These are phyloP conservation scores for Hylaeus anthracinus DNA, from an alignment of 1,140 invertebrate species.

Conservation along the genomic window DNA sequence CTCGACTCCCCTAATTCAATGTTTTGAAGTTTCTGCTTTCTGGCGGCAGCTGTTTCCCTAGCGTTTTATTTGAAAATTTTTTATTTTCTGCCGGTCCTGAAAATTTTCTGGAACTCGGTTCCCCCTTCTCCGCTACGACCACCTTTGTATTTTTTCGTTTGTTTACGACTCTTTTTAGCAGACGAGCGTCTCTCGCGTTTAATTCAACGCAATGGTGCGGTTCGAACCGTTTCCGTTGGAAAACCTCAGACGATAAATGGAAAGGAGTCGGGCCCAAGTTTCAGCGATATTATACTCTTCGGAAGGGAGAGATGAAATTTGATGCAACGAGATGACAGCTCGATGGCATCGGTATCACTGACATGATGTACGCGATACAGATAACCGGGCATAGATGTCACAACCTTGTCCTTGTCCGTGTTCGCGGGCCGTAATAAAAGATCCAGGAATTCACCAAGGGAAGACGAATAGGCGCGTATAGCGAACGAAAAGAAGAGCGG, in stretches of 20 bases:
- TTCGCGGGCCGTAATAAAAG: conserved; percentile 58
- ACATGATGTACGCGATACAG: conserved; percentile 26
- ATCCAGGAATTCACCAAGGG: conserved; percentile 53
- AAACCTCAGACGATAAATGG: background rate
- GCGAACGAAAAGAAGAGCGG: background rate
- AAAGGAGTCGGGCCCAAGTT: background rate
- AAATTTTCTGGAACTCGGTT: background rate
- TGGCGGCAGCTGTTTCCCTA: conserved; percentile 19
- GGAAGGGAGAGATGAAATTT: conserved; percentile 46
- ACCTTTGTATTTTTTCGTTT: too few relatives aligned
- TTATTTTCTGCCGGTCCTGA: conserved; percentile 6
- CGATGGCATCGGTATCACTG: conserved; percentile 47
- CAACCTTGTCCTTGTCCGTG: conserved; percentile 58
- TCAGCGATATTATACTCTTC: conserved; percentile 11
- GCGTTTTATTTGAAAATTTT: conserved; percentile 31
- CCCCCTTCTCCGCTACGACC: background rate
- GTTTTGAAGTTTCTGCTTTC: conserved; percentile 30
- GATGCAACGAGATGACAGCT: conserved; percentile 27
- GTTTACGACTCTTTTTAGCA: background rate
- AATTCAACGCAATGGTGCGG: conserved; percentile 9
- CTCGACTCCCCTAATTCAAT: conserved; percentile 56
- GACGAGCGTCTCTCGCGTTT: background rate
- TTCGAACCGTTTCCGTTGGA: background rate
- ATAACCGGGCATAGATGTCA: conserved; percentile 47
- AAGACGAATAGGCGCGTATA: conserved; percentile 49